Evolutionary conservation across 2,113 vertebrate genomes (phyloP), one percentile per base, ranked within the genome.

Genomic region (Nestor notabilis): DNA sequence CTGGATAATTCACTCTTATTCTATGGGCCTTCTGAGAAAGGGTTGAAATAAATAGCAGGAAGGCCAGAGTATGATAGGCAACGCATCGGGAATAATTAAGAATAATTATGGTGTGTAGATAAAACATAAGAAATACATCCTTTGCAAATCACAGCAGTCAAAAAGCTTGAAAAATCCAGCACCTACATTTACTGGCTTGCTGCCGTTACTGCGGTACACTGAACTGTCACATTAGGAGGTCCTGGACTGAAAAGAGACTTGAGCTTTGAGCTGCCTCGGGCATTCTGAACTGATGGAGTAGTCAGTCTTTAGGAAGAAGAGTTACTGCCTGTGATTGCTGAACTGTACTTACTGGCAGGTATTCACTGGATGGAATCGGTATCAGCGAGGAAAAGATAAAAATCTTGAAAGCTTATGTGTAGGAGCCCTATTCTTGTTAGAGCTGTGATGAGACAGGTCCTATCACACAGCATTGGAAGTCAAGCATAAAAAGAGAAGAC

Each of bases 21-120:
- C 6, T 89, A 41, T 93, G 46, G 91, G 69, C 56, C 92, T 98
- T 98, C 94, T 1, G 2, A 97, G 89, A 98, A 98, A 74, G 28
- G 37, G 68, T 82, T 94, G 75, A 96, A 97, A 95, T 97, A 97
- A 97, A 95, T 96, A 96, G 76, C 72, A 95, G 28, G 18, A 94
- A 95, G 90, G 82, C 97, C 79, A 16, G 49, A 66, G 25, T 77
- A 66, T 78, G 66, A 93, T 75, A 68, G 88, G 80, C 72, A 95
- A 92, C 93, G 86, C 81, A 76, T 93, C 11, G 39, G 78, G 95
- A 96, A 93, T 96, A 95, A 97, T 97, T 89, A 95, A 96, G 95
- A 95, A 87, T 97, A 97, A 97, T 93, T 90, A 68, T 63, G 13
- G 23, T 39, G 8, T 64, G 9, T 78, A 65, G 87, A 70, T 87